phyloP scores from a whole-genome alignment of 1,140 invertebrate genomes.

The Camponotus vicinus region DNA sequence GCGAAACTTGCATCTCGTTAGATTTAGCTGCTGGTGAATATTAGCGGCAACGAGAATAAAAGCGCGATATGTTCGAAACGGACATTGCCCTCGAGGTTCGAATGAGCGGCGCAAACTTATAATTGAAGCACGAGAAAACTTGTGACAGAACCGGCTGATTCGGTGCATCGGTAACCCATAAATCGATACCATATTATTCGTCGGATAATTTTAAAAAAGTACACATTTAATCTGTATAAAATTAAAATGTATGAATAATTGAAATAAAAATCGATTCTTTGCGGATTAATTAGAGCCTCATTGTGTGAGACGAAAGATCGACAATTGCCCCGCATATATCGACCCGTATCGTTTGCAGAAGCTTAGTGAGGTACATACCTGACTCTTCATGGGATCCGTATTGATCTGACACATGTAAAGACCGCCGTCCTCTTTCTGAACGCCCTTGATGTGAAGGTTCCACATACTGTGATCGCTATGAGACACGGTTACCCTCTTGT shows the following conservation, averaged over 20 bases:
- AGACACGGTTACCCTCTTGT: constrained; percentile 92
- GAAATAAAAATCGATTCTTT: too few relatives aligned
- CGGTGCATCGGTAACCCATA: neutral
- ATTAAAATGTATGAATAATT: neutral
- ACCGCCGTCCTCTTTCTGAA: constrained; percentile 93
- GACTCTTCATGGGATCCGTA: constrained; percentile 94
- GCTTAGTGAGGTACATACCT: constrained; percentile 87
- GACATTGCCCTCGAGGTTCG: constrained; percentile 1
- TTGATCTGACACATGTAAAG: constrained; percentile 94
- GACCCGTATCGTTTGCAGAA: neutral
- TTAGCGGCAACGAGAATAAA: constrained; percentile 18
- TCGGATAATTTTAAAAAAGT: neutral
- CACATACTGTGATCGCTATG: constrained; percentile 93
- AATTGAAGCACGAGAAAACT: constrained; percentile 44
- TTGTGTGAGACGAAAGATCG: neutral
- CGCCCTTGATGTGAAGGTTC: constrained; percentile 94
- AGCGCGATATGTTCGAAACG: constrained; percentile 11
- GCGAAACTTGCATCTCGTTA: constrained; percentile 56
- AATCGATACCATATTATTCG: neutral
- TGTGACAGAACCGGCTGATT: neutral
- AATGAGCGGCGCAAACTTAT: constrained; percentile 45
- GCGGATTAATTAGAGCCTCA: neutral
- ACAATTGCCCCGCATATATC: neutral
- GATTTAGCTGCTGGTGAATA: constrained; percentile 43
- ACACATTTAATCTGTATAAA: neutral